phyloP scores from a whole-genome alignment of 2,797 vertebrate genomes.

The Poecilia wingei region DNA sequence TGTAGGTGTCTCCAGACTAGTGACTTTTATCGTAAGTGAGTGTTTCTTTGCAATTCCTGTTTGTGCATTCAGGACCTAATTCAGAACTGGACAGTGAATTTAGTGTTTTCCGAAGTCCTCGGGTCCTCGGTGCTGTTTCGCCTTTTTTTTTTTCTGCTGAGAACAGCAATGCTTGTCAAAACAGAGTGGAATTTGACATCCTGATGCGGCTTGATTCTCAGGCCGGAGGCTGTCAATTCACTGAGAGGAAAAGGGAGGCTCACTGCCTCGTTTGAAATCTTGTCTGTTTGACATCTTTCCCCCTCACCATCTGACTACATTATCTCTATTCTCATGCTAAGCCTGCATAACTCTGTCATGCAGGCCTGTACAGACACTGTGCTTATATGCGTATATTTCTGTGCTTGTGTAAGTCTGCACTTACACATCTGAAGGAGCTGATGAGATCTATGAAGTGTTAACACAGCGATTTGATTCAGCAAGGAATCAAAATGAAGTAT shows the following conservation, averaged over 20 bases:
- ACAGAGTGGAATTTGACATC: constrained; percentile 67
- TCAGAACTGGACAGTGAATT: constrained; percentile 66
- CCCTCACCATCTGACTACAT: constrained; percentile 66
- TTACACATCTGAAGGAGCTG: constrained; percentile 14
- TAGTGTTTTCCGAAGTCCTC: constrained; percentile 59
- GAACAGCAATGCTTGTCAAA: constrained; percentile 76
- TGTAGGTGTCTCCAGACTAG: constrained; percentile 3
- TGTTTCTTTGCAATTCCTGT: constrained; percentile 27
- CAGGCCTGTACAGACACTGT: constrained; percentile 26
- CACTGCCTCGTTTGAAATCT: constrained; percentile 67
- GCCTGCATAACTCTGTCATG: constrained; percentile 64
- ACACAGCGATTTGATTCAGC: constrained; percentile 41
- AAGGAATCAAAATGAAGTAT: constrained; percentile 49
- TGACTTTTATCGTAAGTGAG: background rate
- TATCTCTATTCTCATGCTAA: constrained; percentile 72
- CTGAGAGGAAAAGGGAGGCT: constrained; percentile 51
- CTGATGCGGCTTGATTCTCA: constrained; percentile 70
- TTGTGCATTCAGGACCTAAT: constrained; percentile 60
- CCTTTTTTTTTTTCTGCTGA: constrained; percentile 75
- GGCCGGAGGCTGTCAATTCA: constrained; percentile 75
- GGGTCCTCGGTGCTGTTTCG: constrained; percentile 49
- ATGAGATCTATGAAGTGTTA: constrained; percentile 39
- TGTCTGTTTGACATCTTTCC: constrained; percentile 75
- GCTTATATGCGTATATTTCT: constrained; percentile 34
- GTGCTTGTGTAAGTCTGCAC: constrained; percentile 20